These are phyloP conservation scores for Camponotus vicinus DNA, from an alignment of 1,140 invertebrate species.

Conservation along the genomic window DNA sequence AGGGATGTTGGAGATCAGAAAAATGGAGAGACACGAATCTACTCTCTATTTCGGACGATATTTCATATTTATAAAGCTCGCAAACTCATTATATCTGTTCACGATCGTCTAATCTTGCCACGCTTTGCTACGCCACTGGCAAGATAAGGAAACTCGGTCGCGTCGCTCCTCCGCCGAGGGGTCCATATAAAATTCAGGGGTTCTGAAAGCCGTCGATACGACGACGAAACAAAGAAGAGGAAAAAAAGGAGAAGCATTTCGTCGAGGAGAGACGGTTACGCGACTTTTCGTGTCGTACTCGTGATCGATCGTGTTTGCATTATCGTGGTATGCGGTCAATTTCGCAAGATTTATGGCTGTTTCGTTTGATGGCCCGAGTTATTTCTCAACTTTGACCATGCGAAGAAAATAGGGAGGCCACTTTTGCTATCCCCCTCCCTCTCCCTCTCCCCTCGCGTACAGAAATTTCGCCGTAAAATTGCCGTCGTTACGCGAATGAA, in stretches of 20 bases:
- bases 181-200: slow-evolving; percentile 45
- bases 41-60: background rate
- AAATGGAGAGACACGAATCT: background rate
- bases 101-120: background rate
- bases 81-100: background rate
- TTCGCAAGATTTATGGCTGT: slow-evolving; percentile 42
- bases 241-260: background rate
- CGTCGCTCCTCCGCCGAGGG: background rate
- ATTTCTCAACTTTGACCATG: slow-evolving; percentile 24
- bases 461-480: slow-evolving; percentile 46
- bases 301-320: slow-evolving; percentile 59
- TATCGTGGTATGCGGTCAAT: slow-evolving; percentile 43
- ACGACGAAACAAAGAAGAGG: slow-evolving; percentile 21
- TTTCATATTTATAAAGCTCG: background rate
- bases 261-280: slow-evolving; percentile 18
- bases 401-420: slow-evolving; percentile 32
- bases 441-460: background rate
- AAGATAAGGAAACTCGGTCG: background rate
- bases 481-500: too few species aligned
- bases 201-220: slow-evolving; percentile 24
- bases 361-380: slow-evolving; percentile 24
- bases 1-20: too few species aligned
- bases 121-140: slow-evolving; percentile 8
- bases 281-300: slow-evolving; percentile 50
- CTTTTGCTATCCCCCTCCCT: background rate